A percentile compares a stretch with the other conserved stretches of the same genome.
Evolutionary conservation across 2,797 vertebrate species (phyloP).

Genomic region (Dallia pectoralis): DNA sequence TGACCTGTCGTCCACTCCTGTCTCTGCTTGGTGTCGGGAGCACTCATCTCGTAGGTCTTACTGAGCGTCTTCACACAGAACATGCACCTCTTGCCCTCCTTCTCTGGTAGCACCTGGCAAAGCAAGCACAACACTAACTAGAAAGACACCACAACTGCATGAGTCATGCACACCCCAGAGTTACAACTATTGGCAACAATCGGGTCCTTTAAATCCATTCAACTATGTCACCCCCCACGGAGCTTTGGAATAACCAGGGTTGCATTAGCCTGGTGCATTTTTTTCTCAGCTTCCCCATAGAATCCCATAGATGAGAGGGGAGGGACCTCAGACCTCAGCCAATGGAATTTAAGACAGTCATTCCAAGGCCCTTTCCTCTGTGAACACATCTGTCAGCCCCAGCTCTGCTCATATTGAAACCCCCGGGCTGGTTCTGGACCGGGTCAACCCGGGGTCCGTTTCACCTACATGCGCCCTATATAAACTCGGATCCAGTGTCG

Average conservation of each 20-base stretch:
- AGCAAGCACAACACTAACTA: background rate
- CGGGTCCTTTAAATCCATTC: background rate
- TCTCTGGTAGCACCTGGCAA: constrained; percentile 72
- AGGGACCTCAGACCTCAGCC: no score
- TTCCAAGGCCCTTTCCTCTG: background rate
- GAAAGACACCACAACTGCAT: background rate
- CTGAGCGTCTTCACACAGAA: constrained; percentile 83
- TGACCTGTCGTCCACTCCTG: constrained; percentile 87
- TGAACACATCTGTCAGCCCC: background rate
- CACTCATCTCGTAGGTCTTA: constrained; percentile 86
- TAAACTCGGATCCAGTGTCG: background rate
- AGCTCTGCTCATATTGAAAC: background rate
- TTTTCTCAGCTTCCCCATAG: no score
- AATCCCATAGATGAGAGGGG: no score
- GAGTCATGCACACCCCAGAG: no score
- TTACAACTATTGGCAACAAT: background rate
- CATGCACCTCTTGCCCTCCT: constrained; percentile 84
- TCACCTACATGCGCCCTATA: background rate
- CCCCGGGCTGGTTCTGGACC: background rate
- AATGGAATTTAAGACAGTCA: no score
- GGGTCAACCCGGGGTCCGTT: background rate
- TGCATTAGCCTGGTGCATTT: no score
- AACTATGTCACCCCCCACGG: background rate
- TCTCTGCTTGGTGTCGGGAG: constrained; percentile 85
- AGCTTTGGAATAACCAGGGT: background rate